A percentile compares a stretch with the other conserved stretches of the same genome.
These are phyloP conservation scores for Synanthedon myopaeformis DNA, from an alignment of 2,888 invertebrate species.

Conservation along the genomic window DNA sequence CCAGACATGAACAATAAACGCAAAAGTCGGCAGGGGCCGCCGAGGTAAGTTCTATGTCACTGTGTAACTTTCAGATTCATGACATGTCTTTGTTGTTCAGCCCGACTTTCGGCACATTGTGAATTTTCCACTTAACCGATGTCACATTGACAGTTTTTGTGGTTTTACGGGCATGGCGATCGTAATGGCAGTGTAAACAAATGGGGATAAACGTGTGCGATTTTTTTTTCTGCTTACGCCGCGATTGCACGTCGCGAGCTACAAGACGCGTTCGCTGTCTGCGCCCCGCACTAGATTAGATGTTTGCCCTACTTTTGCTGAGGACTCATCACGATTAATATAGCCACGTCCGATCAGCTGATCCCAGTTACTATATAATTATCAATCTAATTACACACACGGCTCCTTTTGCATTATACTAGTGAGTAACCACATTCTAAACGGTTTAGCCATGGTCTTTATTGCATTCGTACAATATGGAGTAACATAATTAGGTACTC, in stretches of 20 bases:
- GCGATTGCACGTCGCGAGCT: constrained; percentile 36
- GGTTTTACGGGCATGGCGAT: constrained; percentile 28
- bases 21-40: constrained; percentile 84
- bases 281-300: constrained; percentile 44
- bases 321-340: constrained; percentile 59
- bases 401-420: not conserved
- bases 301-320: constrained; percentile 65
- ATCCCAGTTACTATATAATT: constrained; percentile 37
- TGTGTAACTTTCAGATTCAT: constrained; percentile 35
- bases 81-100: constrained; percentile 66
- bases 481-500: no score
- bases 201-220: constrained; percentile 29
- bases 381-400: not conserved
- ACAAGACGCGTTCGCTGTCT: constrained; percentile 15
- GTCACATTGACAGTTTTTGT: constrained; percentile 43
- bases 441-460: not conserved
- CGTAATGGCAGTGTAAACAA: constrained; percentile 53
- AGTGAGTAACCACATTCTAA: not conserved
- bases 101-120: constrained; percentile 33
- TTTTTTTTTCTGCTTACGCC: constrained; percentile 19
- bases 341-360: constrained; percentile 65
- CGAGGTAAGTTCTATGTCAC: constrained; percentile 71
- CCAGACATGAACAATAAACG: constrained; percentile 84
- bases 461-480: not conserved
- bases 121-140: constrained; percentile 31